Conservation (phyloP, 2,888 invertebrate species). For the Volucella zonaria region DNA sequence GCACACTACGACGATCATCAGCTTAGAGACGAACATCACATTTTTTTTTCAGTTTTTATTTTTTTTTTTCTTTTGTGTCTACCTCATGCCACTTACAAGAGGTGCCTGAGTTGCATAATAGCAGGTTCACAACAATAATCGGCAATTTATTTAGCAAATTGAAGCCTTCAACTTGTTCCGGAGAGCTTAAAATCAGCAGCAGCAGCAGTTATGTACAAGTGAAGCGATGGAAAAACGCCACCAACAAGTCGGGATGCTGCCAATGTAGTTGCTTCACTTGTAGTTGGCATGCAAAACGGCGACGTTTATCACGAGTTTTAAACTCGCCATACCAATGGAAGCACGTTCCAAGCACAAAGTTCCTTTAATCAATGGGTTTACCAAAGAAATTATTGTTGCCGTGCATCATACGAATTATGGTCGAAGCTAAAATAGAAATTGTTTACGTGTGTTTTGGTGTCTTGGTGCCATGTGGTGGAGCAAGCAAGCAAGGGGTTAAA, state of each 20-base stretch:
- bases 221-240: slow-evolving; percentile 6
- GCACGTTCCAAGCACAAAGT: slow-evolving; percentile 70
- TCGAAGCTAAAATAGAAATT: slow-evolving; percentile 55
- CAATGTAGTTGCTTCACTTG: slow-evolving; percentile 19
- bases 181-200: slow-evolving; percentile 52
- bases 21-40: slow-evolving; percentile 27
- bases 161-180: slow-evolving; percentile 72
- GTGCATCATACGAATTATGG: slow-evolving; percentile 62
- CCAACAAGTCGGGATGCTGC: slow-evolving; percentile 41
- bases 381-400: slow-evolving; percentile 63
- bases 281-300: slow-evolving; percentile 63
- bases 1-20: slow-evolving; percentile 41
- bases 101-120: slow-evolving; percentile 64
- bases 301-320: slow-evolving; percentile 70
- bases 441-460: slow-evolving; percentile 39
- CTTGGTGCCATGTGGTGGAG: background rate
- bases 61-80: slow-evolving; percentile 6
- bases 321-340: slow-evolving; percentile 60
- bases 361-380: slow-evolving; percentile 71
- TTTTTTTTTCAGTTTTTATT: background rate
- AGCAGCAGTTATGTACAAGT: background rate
- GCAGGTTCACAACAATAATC: slow-evolving; percentile 70
- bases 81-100: slow-evolving; percentile 18
- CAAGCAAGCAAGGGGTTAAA: background rate
- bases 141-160: slow-evolving; percentile 71